A percentile compares a stretch with the other conserved stretches of the same genome.
These are phyloP conservation scores for Lophotis ruficrista DNA, from an alignment of 2,113 vertebrate genomes.

Conservation along the genomic window DNA sequence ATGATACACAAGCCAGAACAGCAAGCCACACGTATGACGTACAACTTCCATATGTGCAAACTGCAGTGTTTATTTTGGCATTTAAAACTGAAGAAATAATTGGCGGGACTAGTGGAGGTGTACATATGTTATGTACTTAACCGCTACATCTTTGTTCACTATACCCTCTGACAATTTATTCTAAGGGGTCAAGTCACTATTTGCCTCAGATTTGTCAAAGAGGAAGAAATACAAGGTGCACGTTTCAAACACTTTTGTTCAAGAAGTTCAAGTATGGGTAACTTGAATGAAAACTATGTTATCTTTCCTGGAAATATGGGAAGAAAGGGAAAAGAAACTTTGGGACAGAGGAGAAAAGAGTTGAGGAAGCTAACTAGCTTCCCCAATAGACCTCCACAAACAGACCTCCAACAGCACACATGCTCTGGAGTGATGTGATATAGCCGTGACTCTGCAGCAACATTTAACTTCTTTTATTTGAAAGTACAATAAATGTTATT, in stretches of 20 bases:
- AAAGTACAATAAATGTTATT: neutral
- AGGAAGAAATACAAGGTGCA: neutral
- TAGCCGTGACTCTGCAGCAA: neutral
- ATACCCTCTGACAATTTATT: neutral
- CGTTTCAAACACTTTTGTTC: neutral
- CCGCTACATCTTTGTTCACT: neutral
- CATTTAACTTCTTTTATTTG: neutral
- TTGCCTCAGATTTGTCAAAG: neutral
- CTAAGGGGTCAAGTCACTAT: neutral
- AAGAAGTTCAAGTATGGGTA: neutral
- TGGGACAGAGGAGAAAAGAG: neutral
- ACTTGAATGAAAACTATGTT: neutral
- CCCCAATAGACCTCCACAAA: too few relatives aligned
- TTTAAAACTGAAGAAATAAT: neutral
- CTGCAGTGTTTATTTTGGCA: neutral
- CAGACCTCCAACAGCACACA: neutral
- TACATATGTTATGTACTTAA: neutral
- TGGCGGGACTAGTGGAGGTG: neutral
- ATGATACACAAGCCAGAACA: neutral
- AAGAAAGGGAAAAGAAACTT: neutral
- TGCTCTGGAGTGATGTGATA: fast-evolving
- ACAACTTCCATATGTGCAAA: neutral
- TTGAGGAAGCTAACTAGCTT: neutral
- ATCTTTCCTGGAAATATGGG: neutral
- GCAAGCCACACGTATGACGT: too few relatives aligned